Conservation (phyloP, 2,888 invertebrate genomes). For the Scaptomyza reducta region DNA sequence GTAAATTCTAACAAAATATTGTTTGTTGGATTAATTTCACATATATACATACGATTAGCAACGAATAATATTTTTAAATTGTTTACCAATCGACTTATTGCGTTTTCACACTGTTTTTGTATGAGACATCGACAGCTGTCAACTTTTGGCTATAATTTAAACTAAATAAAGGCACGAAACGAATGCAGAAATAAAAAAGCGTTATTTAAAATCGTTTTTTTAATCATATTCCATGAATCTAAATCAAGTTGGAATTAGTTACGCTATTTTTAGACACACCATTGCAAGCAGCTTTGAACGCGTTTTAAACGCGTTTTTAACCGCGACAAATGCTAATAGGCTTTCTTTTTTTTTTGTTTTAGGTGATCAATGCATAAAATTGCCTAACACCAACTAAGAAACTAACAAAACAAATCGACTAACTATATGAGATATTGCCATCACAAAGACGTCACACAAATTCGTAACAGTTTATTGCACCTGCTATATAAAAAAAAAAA, state of each 20-base stretch:
- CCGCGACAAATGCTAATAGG: constrained; percentile 14
- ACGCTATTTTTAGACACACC: neutral
- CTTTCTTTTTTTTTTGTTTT: constrained; percentile 13
- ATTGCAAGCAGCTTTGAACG: constrained; percentile 1
- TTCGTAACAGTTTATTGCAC: constrained; percentile 40
- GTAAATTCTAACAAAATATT: neutral
- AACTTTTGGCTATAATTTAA: neutral
- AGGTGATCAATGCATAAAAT: constrained; percentile 40
- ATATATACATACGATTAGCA: too few relatives aligned
- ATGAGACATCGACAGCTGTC: neutral
- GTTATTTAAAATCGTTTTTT: neutral
- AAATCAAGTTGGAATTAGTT: constrained; percentile 1
- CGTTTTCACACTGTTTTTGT: constrained; percentile 1
- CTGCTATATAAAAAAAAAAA: constrained; percentile 25
- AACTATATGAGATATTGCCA: constrained; percentile 29
- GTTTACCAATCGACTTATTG: neutral
- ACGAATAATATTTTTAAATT: neutral
- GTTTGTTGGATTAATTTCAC: neutral
- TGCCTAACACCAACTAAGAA: constrained; percentile 30
- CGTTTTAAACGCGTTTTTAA: constrained; percentile 34
- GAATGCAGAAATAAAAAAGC: neutral
- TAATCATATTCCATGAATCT: neutral
- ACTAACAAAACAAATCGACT: constrained; percentile 3
- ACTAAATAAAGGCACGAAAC: neutral
- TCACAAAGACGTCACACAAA: neutral